Conservation (phyloP, 1,140 invertebrate genomes). For the Campoletis sonorensis region DNA sequence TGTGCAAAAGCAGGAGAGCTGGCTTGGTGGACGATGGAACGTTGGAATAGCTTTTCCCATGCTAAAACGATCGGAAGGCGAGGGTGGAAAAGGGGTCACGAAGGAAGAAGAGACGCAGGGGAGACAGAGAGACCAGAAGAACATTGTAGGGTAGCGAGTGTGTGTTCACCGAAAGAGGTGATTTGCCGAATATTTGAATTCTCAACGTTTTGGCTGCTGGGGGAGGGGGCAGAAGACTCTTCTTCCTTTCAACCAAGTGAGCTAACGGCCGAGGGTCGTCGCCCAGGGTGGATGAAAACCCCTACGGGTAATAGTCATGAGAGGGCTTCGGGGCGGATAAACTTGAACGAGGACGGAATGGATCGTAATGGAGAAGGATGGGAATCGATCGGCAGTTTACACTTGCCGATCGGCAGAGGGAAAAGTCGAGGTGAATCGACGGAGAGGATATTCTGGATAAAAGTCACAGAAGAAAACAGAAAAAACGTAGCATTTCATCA, state of each 20-base stretch:
- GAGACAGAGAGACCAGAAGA: not conserved
- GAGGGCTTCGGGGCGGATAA: conserved; percentile 37
- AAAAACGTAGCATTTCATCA: too few relatives aligned
- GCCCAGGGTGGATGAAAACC: not conserved
- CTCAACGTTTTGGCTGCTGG: conserved; percentile 49
- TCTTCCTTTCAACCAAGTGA: conserved; percentile 37
- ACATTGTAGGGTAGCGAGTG: not conserved
- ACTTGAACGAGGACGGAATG: conserved; percentile 48
- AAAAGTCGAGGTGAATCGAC: not conserved
- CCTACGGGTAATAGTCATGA: conserved; percentile 37
- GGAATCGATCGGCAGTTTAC: conserved; percentile 41
- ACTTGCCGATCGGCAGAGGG: conserved; percentile 25
- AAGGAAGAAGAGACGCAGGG: not conserved
- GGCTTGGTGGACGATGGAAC: conserved; percentile 19
- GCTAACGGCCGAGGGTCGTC: conserved; percentile 1
- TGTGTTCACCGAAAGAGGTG: conserved; percentile 36
- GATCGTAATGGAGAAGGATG: conserved; percentile 43
- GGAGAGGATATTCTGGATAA: conserved; percentile 4
- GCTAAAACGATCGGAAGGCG: conserved; percentile 26
- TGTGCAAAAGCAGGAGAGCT: not conserved
- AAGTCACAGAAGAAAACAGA: not conserved
- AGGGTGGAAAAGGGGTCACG: not conserved
- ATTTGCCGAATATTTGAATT: conserved; percentile 63
- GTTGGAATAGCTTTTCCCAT: not conserved
- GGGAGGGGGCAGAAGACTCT: not conserved